Evolutionary conservation across 2,888 invertebrate species (phyloP).

Genomic region (Mythimna vitellina): DNA sequence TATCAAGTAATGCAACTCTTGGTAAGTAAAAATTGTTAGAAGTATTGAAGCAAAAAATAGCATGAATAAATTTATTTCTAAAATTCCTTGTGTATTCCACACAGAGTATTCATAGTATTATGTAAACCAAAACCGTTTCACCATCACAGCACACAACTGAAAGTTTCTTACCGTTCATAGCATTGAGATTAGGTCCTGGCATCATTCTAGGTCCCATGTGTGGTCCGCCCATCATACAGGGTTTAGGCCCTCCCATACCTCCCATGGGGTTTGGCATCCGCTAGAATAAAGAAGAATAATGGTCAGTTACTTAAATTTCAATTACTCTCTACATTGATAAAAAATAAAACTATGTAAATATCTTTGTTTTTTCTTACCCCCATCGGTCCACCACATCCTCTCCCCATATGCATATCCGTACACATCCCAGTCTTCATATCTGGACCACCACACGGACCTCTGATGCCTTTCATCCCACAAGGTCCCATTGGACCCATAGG

Average conservation of each 20-base stretch:
- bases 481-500: conserved; percentile 90
- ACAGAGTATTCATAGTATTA: conserved; percentile 8
- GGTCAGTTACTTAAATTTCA: neutral
- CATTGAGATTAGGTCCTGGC: conserved; percentile 87
- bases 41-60: neutral
- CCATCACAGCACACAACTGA: conserved; percentile 34
- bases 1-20: no score
- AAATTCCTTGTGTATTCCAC: conserved; percentile 1
- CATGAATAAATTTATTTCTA: neutral
- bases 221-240: conserved; percentile 89
- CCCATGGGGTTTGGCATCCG: conserved; percentile 90
- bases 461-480: conserved; percentile 88
- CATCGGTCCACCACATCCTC: conserved; percentile 89
- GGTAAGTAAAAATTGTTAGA: neutral
- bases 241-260: conserved; percentile 88
- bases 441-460: conserved; percentile 87
- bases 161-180: conserved; percentile 85
- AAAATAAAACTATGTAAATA: neutral
- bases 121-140: conserved; percentile 22
- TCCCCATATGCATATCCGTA: conserved; percentile 89
- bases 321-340: neutral
- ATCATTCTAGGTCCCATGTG: conserved; percentile 90
- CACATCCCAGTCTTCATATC: conserved; percentile 89
- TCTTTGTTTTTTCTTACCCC: conserved; percentile 78
- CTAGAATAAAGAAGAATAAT: conserved; percentile 70